phyloP scores from a whole-genome alignment of 2,797 vertebrate genomes.

The Morelia viridis region DNA sequence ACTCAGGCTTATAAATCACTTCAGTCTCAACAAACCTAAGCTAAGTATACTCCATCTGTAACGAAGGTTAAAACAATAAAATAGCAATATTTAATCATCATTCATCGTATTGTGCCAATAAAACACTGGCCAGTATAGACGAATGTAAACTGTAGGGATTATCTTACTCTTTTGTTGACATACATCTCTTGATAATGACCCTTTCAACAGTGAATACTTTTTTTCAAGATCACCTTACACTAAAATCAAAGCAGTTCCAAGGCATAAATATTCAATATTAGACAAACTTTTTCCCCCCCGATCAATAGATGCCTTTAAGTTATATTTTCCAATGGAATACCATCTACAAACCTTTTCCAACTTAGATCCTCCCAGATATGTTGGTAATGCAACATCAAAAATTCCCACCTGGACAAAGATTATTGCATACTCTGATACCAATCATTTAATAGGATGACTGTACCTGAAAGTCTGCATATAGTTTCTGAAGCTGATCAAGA shows the following conservation, averaged over 20 bases:
- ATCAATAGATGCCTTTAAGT: background rate
- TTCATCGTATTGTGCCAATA: background rate
- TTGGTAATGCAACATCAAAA: background rate
- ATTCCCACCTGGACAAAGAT: background rate
- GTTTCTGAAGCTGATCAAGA: constrained; percentile 72
- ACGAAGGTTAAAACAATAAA: background rate
- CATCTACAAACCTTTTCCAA: background rate
- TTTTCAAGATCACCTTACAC: background rate
- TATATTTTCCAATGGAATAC: background rate
- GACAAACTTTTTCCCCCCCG: background rate
- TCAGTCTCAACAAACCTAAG: background rate
- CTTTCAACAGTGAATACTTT: background rate
- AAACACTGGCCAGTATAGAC: background rate
- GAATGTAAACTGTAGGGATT: background rate
- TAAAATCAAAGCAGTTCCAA: background rate
- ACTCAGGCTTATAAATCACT: background rate
- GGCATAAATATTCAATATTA: background rate
- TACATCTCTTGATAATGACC: background rate
- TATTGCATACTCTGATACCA: background rate
- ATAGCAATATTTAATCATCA: background rate
- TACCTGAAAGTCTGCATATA: constrained; percentile 78
- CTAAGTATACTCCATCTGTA: background rate
- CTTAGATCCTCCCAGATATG: background rate
- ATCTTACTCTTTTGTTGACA: background rate
- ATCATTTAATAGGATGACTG: background rate